Base-by-base conservation (phyloP, 2,797 vertebrate species). In the Lepilemur septentrionalis region DNA sequence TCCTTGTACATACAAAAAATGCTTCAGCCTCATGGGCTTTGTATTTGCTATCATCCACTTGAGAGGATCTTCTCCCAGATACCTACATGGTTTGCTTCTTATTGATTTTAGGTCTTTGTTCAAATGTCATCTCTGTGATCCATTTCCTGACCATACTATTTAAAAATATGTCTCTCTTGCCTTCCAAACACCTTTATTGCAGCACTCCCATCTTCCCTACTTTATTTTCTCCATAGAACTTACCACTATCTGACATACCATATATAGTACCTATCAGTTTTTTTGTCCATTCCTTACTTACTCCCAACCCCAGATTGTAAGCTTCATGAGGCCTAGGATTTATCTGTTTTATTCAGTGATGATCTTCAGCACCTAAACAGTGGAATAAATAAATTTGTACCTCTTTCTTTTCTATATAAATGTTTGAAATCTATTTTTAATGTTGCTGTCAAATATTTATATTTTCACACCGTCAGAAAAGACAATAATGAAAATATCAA, bases 381-480 rank as follows among this genome's bases (percentile, higher is more conserved):
- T 3, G 76, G 50, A 82, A 82, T 38, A 57, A 93, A 50, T 50
- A 70, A 88, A 90, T 81, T 50, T 84, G 30, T 76, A 87, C 32
- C 18, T 52, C 35, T 57, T 22, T 52, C 35, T 57, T 61, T 20
- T 79, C 0, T 32, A 67, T 25, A 52, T 80, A 83, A 94, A 57
- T 88, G 43, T 63, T 95, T 83, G 46, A 88, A 84, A 75, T 73
- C 65, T 79, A 73, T 52, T 91, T 91, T 93, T 86, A 95, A 79
- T 79, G 38, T 13, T 78, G 50, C 38, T 91, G 48, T 89, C 38
- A 81, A 89, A 93, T 15, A 93, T 67, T 55, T 83, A 69, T 10
- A 91, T 95, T 95, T 90, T 88, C 14, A 89, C 13, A 91, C 10
- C 38, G 15, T 9, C n/a, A 79, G 59, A 91, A 89, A 91, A 89